Base-by-base conservation (phyloP, 2,888 invertebrate species). In the Choristoneura rosaceana region DNA sequence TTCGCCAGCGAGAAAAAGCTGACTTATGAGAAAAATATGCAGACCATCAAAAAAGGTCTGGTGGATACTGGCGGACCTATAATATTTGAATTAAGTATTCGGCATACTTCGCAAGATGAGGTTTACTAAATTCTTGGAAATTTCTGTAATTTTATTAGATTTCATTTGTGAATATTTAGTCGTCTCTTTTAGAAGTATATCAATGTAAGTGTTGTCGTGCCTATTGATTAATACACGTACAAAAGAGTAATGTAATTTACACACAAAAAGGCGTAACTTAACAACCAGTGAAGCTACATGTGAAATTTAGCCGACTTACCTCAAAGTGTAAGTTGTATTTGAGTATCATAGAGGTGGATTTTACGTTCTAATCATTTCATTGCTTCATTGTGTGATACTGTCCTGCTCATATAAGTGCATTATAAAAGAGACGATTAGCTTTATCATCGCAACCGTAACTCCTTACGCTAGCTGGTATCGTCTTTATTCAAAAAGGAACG, bases 21-120 rank as follows among this genome's bases (percentile, higher is more conserved):
- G 83, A 88, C 80, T 85, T 87, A 87, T 85, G 82, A 78, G 78
- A 78, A 82, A 80, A 84, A 86, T 84, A 88, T 86, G 87, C 84
- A 84, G 84, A 87, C 80, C 77, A 75, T 66, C 73, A 74, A 79
- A 82, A 79, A 81, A 84, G 83, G 81, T 73, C 71, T 79, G 74
- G 60, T 76, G 75, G 52, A 47, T 47, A 34, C n/a, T 14, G 52
- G 38, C 3, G 15, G 60, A 38, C 47, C 50, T 68, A 43, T 62
- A 61, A 45, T 64, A 64, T 64, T 68, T 63, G 47, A 63, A 63
- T 63, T 60, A 64, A 69, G 59, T 64, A 63, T 69, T 59, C 47
- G 63, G 61, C 52, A 50, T 63, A 58, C 14, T 55, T 41, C 17
- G 38, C 17, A 41, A 41, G 41, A 38, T 55, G 55, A 41, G 55